phyloP scores from a whole-genome alignment of 2,113 vertebrate genomes.

The western clawed frog (Xenopus tropicalis) region UCB_Xtro_10.0 CM004445.2:73234001-73234500 shows the following conservation, averaged over 20 bases:
- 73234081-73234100: not conserved
- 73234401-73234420: too few species aligned
- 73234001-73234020: not conserved
- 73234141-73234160: slow-evolving; percentile 38
- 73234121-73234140: slow-evolving; percentile 19
- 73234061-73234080: not conserved
- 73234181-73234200: slow-evolving; percentile 31
- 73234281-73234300: slow-evolving; percentile 21
- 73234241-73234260: slow-evolving; percentile 34
- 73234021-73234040: not conserved
- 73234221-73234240: slow-evolving; percentile 21
- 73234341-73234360: slow-evolving; percentile 3
- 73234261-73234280: slow-evolving; percentile 29
- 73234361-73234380: slow-evolving; percentile 22
- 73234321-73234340: slow-evolving; percentile 12
- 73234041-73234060: not conserved
- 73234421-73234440: too few species aligned
- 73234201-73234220: slow-evolving; percentile 21
- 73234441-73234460: too few species aligned
- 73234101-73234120: slow-evolving; percentile 26
- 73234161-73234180: slow-evolving; percentile 31
- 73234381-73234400: slow-evolving; percentile 2
- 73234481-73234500: too few species aligned
- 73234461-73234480: too few species aligned
- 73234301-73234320: slow-evolving; percentile 36